Percentiles rank a stretch among this genome's conserved stretches.
These are phyloP conservation scores for Himalopsyche kuldschensis DNA, from an alignment of 2,888 invertebrate genomes.

Conservation along the genomic window DNA sequence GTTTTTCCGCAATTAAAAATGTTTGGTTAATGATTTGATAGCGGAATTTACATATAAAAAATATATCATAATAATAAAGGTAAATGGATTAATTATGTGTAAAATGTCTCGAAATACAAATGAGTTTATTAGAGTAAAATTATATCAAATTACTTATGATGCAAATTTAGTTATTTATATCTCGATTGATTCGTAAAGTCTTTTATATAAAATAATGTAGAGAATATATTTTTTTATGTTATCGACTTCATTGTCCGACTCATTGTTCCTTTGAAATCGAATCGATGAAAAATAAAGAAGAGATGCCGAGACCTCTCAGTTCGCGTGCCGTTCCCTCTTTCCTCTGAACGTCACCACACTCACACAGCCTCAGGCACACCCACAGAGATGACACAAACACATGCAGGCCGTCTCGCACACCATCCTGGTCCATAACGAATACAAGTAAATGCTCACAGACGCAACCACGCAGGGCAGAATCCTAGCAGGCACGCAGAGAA, in stretches of 20 bases:
- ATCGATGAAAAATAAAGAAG: not conserved
- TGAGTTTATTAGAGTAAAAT: too few relatives aligned
- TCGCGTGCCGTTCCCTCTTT: conserved; percentile 34
- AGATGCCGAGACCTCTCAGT: conserved; percentile 6
- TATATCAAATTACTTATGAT: too few relatives aligned
- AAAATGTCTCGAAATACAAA: too few relatives aligned
- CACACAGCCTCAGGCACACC: conserved; percentile 4
- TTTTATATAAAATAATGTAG: not conserved
- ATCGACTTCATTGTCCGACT: not conserved
- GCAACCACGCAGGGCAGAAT: conserved; percentile 27
- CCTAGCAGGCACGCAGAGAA: conserved; percentile 38
- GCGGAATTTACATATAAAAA: too few relatives aligned
- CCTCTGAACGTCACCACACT: conserved; percentile 15
- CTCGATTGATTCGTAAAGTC: too few relatives aligned
- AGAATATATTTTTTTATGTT: not conserved
- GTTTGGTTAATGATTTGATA: too few relatives aligned
- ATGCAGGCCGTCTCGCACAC: conserved; percentile 11
- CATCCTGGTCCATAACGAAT: not conserved
- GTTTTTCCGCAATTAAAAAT: too few relatives aligned
- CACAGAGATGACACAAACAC: conserved; percentile 20
- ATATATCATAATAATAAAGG: too few relatives aligned
- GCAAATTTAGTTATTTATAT: too few relatives aligned
- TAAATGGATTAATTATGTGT: too few relatives aligned
- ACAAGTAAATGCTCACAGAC: conserved; percentile 20
- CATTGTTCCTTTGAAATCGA: not conserved